Evolutionary conservation across 2,113 vertebrate genomes (phyloP), one percentile per base, ranked within the genome.

Genomic region (Hypomesus transpacificus): DNA sequence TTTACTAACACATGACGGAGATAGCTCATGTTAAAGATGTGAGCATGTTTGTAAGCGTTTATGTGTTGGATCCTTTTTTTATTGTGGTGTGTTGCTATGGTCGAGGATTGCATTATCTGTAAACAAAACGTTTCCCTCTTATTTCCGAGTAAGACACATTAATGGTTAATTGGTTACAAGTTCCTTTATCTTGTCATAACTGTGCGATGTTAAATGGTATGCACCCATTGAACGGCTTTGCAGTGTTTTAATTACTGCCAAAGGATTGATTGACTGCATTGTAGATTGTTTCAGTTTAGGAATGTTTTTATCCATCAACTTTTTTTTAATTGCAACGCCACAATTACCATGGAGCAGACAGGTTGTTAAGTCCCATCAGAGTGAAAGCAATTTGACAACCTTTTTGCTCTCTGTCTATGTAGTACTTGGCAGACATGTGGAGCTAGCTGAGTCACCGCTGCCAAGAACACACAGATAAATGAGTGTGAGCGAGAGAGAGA

Each of bases 321-420:
- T 56, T n/a, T 54, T 18, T 56, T 18, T 56, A 56, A 62, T 14
- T 28, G 60, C 24, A 31, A 17, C 46, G 22, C 57, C 20, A 66
- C 61, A 60, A 66, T 69, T 52, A 73, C 61, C 54, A 53, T 34
- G 14, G 26, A 71, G 68, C 68, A 74, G 62, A 65, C 11, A 24
- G 54, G 50, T 14, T 31, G 52, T 69, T 28, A n/a, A 63, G 14
- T 71, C 13, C 57, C 26, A 28, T 57, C 28, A 56, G 34, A 59
- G 62, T 28, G 20, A 34, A 61, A 18, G 3, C 21, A 53, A 62
- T 24, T 18, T 7, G 50, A 74, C 60, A 76, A 2, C 18, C 20
- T 68, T 70, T 13, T 78, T 70, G 59, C 59, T 66, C 60, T 64
- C 51, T 69, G 69, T 75, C 26, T 66, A 39, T 62, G 39, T 21